phyloP scores from a whole-genome alignment of 2,113 vertebrate genomes.

The Spea bombifrons region DNA sequence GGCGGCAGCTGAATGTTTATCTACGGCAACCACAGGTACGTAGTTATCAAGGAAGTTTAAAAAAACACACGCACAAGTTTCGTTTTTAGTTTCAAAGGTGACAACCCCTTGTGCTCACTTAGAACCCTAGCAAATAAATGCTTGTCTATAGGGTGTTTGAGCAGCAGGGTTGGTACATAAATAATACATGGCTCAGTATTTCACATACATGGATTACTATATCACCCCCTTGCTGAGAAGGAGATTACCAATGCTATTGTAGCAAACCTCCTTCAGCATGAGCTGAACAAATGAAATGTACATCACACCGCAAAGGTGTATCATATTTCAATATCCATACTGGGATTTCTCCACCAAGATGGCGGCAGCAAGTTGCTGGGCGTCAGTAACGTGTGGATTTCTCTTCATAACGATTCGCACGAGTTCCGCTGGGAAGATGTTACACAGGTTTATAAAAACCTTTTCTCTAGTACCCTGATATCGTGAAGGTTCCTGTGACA shows the following conservation, averaged over 20 bases:
- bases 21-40: not conserved
- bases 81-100: constrained; percentile 56
- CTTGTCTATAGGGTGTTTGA: constrained; percentile 46
- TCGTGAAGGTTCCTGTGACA: constrained; percentile 69
- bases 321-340: constrained; percentile 77
- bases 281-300: constrained; percentile 76
- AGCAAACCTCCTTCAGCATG: constrained; percentile 80
- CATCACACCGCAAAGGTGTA: constrained; percentile 67
- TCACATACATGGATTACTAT: constrained; percentile 80
- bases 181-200: constrained; percentile 72
- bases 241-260: constrained; percentile 82
- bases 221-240: constrained; percentile 75
- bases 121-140: constrained; percentile 21
- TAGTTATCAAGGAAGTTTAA: constrained; percentile 56
- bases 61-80: constrained; percentile 51
- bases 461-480: constrained; percentile 81
- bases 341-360: constrained; percentile 91
- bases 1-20: constrained; percentile 6
- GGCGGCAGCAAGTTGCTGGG: constrained; percentile 92
- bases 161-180: constrained; percentile 60
- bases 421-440: constrained; percentile 92
- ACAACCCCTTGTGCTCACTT: constrained; percentile 54
- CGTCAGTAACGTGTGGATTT: constrained; percentile 87
- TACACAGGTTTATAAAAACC: constrained; percentile 87
- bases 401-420: constrained; percentile 92